These are phyloP conservation scores for Caenorhabditis drosophilae DNA, from an alignment of 2,888 invertebrate species.

Conservation along the genomic window DNA sequence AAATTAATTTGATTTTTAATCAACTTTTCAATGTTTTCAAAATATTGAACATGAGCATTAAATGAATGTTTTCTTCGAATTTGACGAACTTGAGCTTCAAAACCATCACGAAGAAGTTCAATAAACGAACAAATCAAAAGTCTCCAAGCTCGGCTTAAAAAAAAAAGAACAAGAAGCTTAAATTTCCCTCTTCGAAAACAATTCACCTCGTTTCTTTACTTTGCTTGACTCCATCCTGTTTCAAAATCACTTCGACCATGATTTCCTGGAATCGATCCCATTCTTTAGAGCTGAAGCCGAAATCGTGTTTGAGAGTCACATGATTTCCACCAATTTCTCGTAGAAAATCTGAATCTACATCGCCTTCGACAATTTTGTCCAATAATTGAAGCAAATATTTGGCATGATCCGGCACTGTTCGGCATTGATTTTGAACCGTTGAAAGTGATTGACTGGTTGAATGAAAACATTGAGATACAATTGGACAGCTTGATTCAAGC, in stretches of 20 bases:
- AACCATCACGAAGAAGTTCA: slow-evolving; percentile 61
- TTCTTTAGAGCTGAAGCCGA: slow-evolving; percentile 37
- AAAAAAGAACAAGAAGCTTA: background rate
- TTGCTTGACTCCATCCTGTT: slow-evolving; percentile 63
- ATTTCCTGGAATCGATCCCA: slow-evolving; percentile 50
- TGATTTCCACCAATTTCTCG: slow-evolving; percentile 51
- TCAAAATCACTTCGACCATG: slow-evolving; percentile 59
- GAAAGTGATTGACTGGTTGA: slow-evolving; percentile 42
- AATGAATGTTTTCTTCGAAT: slow-evolving; percentile 52
- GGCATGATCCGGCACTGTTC: slow-evolving; percentile 57
- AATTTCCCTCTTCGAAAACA: background rate
- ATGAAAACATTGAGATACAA: slow-evolving; percentile 44
- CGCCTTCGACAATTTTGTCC: slow-evolving; percentile 59
- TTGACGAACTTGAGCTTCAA: slow-evolving; percentile 47
- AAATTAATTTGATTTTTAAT: background rate
- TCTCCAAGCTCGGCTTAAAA: slow-evolving; percentile 59
- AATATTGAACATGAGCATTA: slow-evolving; percentile 52
- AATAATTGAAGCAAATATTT: slow-evolving; percentile 53
- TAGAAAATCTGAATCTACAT: slow-evolving; percentile 40
- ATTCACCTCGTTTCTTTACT: slow-evolving; percentile 60
- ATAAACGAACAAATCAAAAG: slow-evolving; percentile 60
- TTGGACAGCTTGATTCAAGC: slow-evolving; percentile 45
- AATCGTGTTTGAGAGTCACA: slow-evolving; percentile 36
- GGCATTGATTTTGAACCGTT: slow-evolving; percentile 33
- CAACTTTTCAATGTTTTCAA: slow-evolving; percentile 47